These are phyloP conservation scores for Dromas ardeola DNA, from an alignment of 2,113 vertebrate genomes.

Conservation along the genomic window DNA sequence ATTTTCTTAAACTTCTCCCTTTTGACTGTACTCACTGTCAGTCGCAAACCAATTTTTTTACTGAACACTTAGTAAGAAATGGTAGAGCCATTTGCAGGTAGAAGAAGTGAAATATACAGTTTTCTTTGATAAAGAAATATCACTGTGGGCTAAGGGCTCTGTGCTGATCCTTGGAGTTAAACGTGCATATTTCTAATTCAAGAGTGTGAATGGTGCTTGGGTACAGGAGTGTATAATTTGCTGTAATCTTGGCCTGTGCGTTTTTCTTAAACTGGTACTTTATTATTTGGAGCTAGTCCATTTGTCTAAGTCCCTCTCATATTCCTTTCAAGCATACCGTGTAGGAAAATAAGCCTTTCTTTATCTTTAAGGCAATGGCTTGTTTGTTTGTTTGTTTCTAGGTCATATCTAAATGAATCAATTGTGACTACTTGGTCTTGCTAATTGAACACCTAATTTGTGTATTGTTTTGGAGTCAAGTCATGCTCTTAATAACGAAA, in stretches of 20 bases:
- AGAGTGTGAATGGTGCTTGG: background rate
- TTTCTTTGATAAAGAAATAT: conserved; percentile 7
- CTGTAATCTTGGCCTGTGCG: background rate
- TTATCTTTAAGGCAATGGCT: background rate
- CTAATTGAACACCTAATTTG: conserved; percentile 58
- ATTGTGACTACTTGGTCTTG: conserved; percentile 39
- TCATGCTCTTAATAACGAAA: background rate
- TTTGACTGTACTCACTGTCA: background rate
- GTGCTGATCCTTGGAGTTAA: background rate
- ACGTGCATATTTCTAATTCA: background rate
- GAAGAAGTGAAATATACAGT: background rate
- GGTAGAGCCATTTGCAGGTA: background rate
- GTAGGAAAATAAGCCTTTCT: background rate
- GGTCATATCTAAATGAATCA: conserved; percentile 25
- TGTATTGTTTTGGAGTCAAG: background rate
- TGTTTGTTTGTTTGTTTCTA: conserved; percentile 12
- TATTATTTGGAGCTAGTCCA: conserved; percentile 4
- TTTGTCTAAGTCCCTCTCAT: background rate
- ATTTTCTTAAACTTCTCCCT: background rate
- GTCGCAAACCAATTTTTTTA: background rate
- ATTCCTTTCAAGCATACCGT: background rate
- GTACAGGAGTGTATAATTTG: conserved; percentile 10
- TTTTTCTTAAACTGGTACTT: conserved; percentile 25
- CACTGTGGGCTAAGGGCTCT: background rate
- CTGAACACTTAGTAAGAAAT: background rate